phyloP scores from a whole-genome alignment of 2,113 vertebrate species.

The Pedionomus torquatus region DNA sequence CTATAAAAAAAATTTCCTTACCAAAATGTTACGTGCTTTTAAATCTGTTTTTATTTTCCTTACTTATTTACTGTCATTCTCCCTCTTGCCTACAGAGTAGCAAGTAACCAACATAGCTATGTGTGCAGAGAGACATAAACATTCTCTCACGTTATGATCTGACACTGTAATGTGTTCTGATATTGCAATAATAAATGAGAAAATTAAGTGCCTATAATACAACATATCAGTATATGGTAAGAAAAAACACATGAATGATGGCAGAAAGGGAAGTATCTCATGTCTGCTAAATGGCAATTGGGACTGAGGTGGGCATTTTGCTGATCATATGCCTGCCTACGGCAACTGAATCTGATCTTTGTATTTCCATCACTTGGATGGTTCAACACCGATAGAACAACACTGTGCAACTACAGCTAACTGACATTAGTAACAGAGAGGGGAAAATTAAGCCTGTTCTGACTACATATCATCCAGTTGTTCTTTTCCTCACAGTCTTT shows the following conservation, averaged over 20 bases:
- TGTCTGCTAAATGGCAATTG: background rate
- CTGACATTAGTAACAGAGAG: background rate
- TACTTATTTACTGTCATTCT: conserved; percentile 19
- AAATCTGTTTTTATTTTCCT: conserved; percentile 45
- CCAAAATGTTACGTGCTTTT: conserved; percentile 26
- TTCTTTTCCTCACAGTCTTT: background rate
- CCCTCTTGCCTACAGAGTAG: background rate
- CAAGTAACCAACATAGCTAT: background rate
- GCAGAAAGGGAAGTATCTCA: background rate
- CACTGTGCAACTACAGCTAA: background rate
- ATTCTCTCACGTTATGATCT: background rate
- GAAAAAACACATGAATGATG: background rate
- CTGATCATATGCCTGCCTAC: background rate
- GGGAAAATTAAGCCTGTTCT: background rate
- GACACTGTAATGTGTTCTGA: background rate
- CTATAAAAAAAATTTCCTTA: conserved; percentile 30
- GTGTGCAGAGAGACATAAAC: background rate
- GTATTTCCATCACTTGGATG: background rate
- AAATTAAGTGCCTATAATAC: background rate
- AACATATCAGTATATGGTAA: background rate
- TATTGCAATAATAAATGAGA: conserved; percentile 12
- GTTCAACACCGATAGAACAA: background rate
- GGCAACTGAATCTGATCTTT: background rate
- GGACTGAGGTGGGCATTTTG: background rate
- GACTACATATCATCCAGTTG: background rate